Conservation (phyloP, 30 jellyfish, hydroid and myxozoan species). For the Aurelia sp. region DNA sequence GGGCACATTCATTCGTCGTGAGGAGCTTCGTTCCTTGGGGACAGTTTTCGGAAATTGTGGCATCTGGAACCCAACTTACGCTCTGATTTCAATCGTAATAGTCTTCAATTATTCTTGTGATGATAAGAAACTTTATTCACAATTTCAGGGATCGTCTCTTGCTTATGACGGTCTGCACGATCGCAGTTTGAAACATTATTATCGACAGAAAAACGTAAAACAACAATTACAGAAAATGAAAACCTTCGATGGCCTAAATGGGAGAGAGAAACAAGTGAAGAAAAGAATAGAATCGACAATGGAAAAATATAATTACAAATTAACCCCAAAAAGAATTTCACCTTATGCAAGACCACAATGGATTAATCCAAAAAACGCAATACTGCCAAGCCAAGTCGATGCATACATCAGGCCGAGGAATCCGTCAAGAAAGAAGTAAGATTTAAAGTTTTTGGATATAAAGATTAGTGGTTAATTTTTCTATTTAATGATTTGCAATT, state of each 20-base stretch:
- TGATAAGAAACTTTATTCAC: no score
- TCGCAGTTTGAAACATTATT: constrained; percentile 67
- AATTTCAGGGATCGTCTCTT: constrained; percentile 60
- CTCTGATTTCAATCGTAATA: no score
- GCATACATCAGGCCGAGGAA: constrained; percentile 10
- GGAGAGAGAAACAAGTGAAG: constrained; percentile 63
- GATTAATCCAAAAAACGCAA: constrained; percentile 26
- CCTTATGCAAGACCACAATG: constrained; percentile 48
- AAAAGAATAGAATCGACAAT: constrained; percentile 54
- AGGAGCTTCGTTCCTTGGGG: no score
- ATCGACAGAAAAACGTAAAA: constrained; percentile 43
- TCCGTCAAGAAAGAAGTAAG: constrained; percentile 5
- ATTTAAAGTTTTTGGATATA: neutral
- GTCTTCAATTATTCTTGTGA: no score
- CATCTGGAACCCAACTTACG: no score
- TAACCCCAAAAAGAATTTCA: constrained; percentile 26
- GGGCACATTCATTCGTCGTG: no score
- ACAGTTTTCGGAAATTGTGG: no score
- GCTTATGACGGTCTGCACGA: constrained; percentile 78
- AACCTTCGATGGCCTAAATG: constrained; percentile 35
- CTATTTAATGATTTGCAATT: no score
- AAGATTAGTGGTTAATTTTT: no score
- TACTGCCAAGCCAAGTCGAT: constrained; percentile 16
- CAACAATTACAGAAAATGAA: constrained; percentile 65
- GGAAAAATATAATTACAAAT: constrained; percentile 30